Base-by-base conservation (phyloP, 2,113 vertebrate species). In the Poeciliopsis occidentalis region DNA sequence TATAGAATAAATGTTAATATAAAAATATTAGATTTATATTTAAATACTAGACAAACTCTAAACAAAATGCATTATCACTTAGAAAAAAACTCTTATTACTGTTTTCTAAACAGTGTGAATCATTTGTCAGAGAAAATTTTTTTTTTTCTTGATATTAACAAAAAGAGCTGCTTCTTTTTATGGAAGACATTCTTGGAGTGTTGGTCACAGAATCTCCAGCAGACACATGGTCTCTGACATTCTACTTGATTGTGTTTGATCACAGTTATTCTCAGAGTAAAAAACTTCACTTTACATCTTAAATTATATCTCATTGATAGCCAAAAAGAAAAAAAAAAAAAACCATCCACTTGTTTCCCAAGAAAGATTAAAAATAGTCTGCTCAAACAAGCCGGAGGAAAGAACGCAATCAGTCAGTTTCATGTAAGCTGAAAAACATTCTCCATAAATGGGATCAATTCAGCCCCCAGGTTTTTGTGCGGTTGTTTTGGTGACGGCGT, bases 131-230 rank as follows among this genome's bases (percentile, higher is more conserved):
- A 57, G 1, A n/a, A 4, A 69, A 1, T 8, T 34, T 10, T 10
- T 34, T 34, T 10, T 10, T 34, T 34, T 37, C 2, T 10, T 39
- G 69, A 70, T 12, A 26, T 19, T 57, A 79, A 73, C 15, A 61
- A n/a, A 37, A 51, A 67, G 64, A 51, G 73, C 47, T 57, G 44
- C 29, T 62, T 89, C 79, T 75, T 85, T 88, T 76, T 85, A 84
- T 87, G 84, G 85, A 64, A 73, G 37, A 71, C 84, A 88, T 86
- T 81, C 83, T 87, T 90, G n/a, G 31, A 73, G 78, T 11, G 12
- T 88, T 85, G 2, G 73, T 90, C 85, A 90, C 62, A 31, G 6
- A 10, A 65, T 63, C 17, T 71, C 41, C 71, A 78, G 79, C 27
- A 30, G 80, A 76, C 61, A 73, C 73, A 80, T 64, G 61, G 69